Conservation (phyloP, 2,797 vertebrate genomes). For the Pygocentrus nattereri region DNA sequence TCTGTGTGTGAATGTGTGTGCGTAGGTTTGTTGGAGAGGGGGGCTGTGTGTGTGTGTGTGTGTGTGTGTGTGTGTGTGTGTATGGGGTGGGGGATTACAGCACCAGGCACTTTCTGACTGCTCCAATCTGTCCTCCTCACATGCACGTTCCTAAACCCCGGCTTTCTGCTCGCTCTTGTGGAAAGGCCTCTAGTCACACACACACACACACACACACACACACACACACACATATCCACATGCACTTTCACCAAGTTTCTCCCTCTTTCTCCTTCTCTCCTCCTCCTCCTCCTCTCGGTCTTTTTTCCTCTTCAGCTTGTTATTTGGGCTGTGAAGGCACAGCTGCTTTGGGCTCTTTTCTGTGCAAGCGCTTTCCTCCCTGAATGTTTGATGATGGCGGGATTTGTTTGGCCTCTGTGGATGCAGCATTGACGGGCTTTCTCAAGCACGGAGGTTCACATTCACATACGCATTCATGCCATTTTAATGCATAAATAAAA, state of each 20-base stretch:
- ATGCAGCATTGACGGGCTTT: constrained; percentile 43
- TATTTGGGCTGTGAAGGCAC: constrained; percentile 44
- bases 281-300: constrained; percentile 43
- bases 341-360: constrained; percentile 55
- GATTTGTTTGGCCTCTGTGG: constrained; percentile 56
- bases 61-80: constrained; percentile 25
- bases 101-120: constrained; percentile 65
- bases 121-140: constrained; percentile 72
- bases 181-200: constrained; percentile 69
- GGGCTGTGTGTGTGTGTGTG: constrained; percentile 33
- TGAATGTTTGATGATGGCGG: constrained; percentile 58
- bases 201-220: constrained; percentile 54
- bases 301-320: neutral
- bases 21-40: neutral
- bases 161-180: constrained; percentile 72
- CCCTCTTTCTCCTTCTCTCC: constrained; percentile 53
- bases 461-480: constrained; percentile 32
- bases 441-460: constrained; percentile 47
- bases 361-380: constrained; percentile 35
- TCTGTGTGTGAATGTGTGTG: constrained; percentile 47
- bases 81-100: constrained; percentile 50
- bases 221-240: too few relatives aligned
- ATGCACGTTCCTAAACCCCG: constrained; percentile 71
- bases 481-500: constrained; percentile 50
- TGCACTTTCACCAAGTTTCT: constrained; percentile 61